These are phyloP conservation scores for Plemyria rubiginata DNA, from an alignment of 2,888 invertebrate genomes.

Conservation along the genomic window DNA sequence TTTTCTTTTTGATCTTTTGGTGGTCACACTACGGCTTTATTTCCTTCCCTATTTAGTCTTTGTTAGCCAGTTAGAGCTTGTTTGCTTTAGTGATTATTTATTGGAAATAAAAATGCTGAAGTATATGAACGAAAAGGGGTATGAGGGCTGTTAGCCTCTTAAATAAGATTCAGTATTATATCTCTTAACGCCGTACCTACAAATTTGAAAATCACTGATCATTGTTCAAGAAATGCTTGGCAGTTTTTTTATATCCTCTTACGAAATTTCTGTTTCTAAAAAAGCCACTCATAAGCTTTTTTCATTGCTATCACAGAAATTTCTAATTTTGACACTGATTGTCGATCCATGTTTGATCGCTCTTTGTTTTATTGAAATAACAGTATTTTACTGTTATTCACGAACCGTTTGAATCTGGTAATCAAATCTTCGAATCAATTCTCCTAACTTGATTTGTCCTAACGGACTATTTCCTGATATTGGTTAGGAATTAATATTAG, in stretches of 20 bases:
- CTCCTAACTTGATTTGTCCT: constrained; percentile 7
- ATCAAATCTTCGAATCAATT: neutral
- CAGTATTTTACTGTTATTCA: too few relatives aligned
- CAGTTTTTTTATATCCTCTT: too few relatives aligned
- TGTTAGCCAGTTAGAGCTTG: constrained; percentile 13
- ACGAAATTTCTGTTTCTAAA: too few relatives aligned
- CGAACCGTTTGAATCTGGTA: neutral
- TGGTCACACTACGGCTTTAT: constrained; percentile 34
- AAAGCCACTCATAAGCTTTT: too few relatives aligned
- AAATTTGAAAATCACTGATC: too few relatives aligned
- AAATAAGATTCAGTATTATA: too few relatives aligned
- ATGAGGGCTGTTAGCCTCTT: too few relatives aligned
- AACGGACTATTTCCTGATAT: constrained; percentile 21
- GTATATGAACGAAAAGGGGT: too few relatives aligned
- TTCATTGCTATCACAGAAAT: too few relatives aligned
- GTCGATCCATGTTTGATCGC: neutral
- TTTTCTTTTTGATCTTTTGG: constrained; percentile 35
- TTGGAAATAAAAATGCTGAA: neutral
- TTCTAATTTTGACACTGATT: neutral
- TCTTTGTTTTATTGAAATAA: neutral
- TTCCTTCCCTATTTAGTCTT: constrained; percentile 25
- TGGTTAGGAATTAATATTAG: constrained; percentile 34
- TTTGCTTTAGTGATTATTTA: constrained; percentile 10
- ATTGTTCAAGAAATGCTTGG: too few relatives aligned
- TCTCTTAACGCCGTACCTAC: too few relatives aligned